Conservation (phyloP, 2,113 vertebrate species). For the Atractosteus spatula region DNA sequence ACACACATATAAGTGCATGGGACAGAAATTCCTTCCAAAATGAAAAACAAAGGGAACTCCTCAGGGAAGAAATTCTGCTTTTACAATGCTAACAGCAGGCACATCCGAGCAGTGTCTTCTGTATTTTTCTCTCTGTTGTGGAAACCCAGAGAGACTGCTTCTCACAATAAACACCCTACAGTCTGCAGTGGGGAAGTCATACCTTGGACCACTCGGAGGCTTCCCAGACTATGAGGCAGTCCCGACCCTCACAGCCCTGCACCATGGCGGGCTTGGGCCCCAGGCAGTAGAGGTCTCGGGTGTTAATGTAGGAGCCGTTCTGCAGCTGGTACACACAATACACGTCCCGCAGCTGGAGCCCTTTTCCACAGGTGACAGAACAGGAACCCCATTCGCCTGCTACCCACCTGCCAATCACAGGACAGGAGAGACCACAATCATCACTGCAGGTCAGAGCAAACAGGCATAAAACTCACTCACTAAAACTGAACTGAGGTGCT, state of each 20-base stretch:
- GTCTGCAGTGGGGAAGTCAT: slow-evolving; percentile 18
- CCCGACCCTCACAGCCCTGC: slow-evolving; percentile 84
- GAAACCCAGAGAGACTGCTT: no score
- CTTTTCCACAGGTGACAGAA: slow-evolving; percentile 84
- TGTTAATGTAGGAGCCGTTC: slow-evolving; percentile 81
- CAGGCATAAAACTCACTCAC: background rate
- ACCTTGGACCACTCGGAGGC: slow-evolving; percentile 95
- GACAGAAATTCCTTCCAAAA: no score
- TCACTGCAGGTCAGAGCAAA: background rate
- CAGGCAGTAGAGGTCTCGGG: slow-evolving; percentile 78
- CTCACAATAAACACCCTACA: background rate
- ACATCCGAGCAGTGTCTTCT: no score
- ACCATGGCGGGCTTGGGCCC: slow-evolving; percentile 70
- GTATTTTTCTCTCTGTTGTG: no score
- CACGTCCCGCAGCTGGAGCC: slow-evolving; percentile 82
- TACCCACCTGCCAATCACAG: slow-evolving; percentile 75
- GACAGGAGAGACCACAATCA: background rate
- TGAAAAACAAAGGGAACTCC: no score
- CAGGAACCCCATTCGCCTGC: slow-evolving; percentile 83
- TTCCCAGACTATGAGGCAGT: slow-evolving; percentile 88
- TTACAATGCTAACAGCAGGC: no score
- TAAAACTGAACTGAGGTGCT: no score
- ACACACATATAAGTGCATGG: no score
- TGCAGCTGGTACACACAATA: slow-evolving; percentile 84
- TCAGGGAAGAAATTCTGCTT: no score